phyloP scores from a whole-genome alignment of 2,888 invertebrate genomes.

The Conops quadrifasciatus region DNA sequence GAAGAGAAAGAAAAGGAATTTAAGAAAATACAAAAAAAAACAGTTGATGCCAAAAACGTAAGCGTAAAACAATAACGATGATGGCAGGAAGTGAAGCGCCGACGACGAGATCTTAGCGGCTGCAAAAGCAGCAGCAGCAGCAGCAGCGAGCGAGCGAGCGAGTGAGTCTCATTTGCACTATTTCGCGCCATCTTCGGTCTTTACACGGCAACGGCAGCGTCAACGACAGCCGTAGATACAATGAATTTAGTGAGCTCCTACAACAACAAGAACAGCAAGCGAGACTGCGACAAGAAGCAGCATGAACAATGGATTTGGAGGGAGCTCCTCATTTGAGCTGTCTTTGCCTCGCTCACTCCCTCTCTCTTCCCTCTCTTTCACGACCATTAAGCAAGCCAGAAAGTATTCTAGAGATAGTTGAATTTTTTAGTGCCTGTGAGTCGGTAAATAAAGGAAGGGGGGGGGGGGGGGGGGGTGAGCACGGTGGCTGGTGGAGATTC shows the following conservation, averaged over 20 bases:
- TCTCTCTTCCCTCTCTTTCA: too few relatives aligned
- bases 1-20: not conserved
- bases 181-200: not conserved
- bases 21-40: conserved; percentile 13
- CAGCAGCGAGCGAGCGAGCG: not conserved
- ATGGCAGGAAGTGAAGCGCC: not conserved
- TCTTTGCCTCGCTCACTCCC: too few relatives aligned
- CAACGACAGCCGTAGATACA: conserved; percentile 1
- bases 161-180: conserved; percentile 25
- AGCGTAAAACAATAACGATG: not conserved
- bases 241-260: not conserved
- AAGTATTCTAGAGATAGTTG: not conserved
- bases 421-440: not conserved
- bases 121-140: conserved; percentile 3
- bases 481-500: not conserved
- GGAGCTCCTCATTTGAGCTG: too few relatives aligned
- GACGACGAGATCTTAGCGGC: not conserved
- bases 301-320: not conserved
- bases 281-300: not conserved
- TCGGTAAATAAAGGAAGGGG: not conserved
- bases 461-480: not conserved
- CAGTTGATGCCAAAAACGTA: not conserved
- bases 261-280: conserved; percentile 25
- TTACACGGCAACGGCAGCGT: not conserved
- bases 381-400: too few relatives aligned